These are phyloP conservation scores for Rafetus swinhoei DNA, from an alignment of 2,113 vertebrate genomes.

Conservation along the genomic window DNA sequence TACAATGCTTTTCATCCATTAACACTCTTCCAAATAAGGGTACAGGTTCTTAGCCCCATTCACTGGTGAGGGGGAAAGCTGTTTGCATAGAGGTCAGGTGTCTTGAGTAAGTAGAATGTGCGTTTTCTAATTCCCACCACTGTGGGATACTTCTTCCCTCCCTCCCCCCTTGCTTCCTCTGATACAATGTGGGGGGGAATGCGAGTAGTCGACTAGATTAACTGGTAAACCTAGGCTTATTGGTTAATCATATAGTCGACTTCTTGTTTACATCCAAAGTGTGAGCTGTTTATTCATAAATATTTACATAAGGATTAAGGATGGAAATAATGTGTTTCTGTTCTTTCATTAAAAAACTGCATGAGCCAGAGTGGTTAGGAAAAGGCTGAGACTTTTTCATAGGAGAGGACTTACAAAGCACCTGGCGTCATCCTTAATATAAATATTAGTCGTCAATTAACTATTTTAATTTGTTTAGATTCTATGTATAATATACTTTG, in stretches of 20 bases:
- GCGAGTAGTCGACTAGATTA: too few species aligned
- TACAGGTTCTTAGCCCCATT: background rate
- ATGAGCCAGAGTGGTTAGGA: background rate
- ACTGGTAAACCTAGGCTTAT: too few species aligned
- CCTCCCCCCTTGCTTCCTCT: too few species aligned
- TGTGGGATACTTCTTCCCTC: too few species aligned
- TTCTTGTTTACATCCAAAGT: too few species aligned
- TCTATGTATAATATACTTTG: background rate
- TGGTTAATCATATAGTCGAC: too few species aligned
- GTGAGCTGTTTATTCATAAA: background rate
- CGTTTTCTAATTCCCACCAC: background rate
- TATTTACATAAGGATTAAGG: background rate
- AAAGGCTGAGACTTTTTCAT: background rate
- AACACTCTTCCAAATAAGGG: background rate
- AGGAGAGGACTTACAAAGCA: background rate
- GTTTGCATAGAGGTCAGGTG: background rate
- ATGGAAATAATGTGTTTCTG: background rate
- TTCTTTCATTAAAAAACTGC: background rate
- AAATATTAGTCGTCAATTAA: background rate
- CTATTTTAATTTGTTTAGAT: background rate
- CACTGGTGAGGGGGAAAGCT: background rate
- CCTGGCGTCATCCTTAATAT: background rate
- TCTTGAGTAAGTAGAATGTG: background rate
- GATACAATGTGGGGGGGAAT: too few species aligned
- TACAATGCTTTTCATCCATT: background rate